Evolutionary conservation across 1,140 invertebrate genomes (phyloP), one percentile per base, ranked within the genome.

Genomic region (Drosophila ficusphila): DNA sequence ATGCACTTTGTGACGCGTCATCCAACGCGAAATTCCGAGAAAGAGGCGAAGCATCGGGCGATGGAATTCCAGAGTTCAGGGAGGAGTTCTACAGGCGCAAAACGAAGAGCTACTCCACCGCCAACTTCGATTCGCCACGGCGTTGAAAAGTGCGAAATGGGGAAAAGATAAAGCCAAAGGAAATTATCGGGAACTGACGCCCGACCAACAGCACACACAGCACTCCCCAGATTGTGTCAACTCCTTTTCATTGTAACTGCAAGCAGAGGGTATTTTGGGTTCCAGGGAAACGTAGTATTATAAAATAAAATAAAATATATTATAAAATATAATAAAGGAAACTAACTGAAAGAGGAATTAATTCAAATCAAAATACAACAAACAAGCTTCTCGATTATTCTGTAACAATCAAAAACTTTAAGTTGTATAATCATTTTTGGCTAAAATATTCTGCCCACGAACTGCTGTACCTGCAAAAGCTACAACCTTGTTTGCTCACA

Each of bases 1-100:
- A 16, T 62, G 41, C 54, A 48, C 12, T 31, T 23, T 60, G 57
- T 69, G 81, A 73, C 81, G 81, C 81, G 78, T 85, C 81, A 76
- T 78, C 60, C 49, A 38, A 19, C 46, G 46, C 19, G 58, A 47
- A 79, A 83, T 86, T 86, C 81, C 82, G 33, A 81, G 81, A 86
- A 86, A 86, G 58, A 57, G 79, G 79, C 72, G 79, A 76, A 85
- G 79, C 79, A 83, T 79, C 73, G 48, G 34, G 31, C 65, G 25
- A n/a, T 27, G 49, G 44, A 56, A 86, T 75, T 73, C 73, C 81
- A 71, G 38, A 12, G 21, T 16, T 7, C 47, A 14, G 21, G 27
- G 21, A 39, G 25, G 29, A 16, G 9, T 11, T 9, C 7, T 8
- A 25, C 16, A 12, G 34, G 57, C 48, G 11, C 18, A 8, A 31